phyloP scores from a whole-genome alignment of 2,888 invertebrate species.

The Cotesia congregata region DNA sequence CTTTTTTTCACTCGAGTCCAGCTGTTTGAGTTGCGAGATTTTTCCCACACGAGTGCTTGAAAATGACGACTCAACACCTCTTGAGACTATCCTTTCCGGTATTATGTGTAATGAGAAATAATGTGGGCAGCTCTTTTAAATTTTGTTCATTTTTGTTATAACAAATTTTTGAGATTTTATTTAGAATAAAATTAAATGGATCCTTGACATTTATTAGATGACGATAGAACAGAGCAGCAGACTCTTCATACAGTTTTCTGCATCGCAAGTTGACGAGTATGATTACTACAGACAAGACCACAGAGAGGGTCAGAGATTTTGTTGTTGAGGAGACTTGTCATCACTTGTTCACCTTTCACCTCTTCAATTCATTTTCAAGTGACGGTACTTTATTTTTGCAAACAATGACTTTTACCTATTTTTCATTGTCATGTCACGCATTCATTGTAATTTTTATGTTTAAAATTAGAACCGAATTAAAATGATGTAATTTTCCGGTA shows the following conservation, averaged over 20 bases:
- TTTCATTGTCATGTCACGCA: slow-evolving; percentile 67
- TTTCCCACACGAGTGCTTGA: background rate
- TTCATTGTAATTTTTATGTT: background rate
- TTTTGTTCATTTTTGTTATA: no score
- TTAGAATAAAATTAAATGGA: background rate
- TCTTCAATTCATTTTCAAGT: slow-evolving; percentile 3
- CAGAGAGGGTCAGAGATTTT: background rate
- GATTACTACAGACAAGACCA: background rate
- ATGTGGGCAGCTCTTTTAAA: no score
- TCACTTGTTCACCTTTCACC: background rate
- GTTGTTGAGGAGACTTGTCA: background rate
- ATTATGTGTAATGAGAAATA: no score
- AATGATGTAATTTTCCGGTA: background rate
- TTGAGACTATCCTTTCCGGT: background rate
- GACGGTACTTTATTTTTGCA: slow-evolving; percentile 27
- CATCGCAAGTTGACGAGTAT: background rate
- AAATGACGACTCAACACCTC: background rate
- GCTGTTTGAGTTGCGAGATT: background rate
- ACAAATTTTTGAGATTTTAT: no score
- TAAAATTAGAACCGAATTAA: background rate
- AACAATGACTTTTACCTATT: slow-evolving; percentile 59
- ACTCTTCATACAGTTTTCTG: slow-evolving; percentile 7
- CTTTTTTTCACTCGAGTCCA: background rate
- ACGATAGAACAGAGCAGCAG: slow-evolving; percentile 66
- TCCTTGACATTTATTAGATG: slow-evolving; percentile 54